Evolutionary conservation across 2,888 invertebrate species (phyloP), one percentile per base, ranked within the genome.

Genomic region (Cataglyphis altisquamis): DNA sequence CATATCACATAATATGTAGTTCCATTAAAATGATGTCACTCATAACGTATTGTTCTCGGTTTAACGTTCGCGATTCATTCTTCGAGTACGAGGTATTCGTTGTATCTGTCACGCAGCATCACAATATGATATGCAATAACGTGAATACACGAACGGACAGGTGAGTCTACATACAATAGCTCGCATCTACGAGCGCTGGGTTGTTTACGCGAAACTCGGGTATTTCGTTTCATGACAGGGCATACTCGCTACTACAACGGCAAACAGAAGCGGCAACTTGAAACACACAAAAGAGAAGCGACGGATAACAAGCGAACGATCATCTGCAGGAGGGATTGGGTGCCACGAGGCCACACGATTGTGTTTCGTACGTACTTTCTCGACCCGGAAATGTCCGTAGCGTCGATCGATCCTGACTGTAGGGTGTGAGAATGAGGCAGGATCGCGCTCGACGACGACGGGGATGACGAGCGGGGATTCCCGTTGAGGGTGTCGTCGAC

Each of bases 401-500:
- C 90, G 89, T 90, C 91, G 89, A 90, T 85, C 88, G 91, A 84
- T 87, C 89, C 91, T 80, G 88, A 88, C 85, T 92, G 92, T 80
- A 88, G 88, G 86, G 86, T 81, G 87, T 89, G 86, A 87, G 84
- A 78, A 66, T 75, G 84, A 60, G 91, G 89, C 91, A 88, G 90
- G 89, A 89, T 91, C 85, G 88, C 87, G 73, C 80, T 60, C 86
- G 90, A 89, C 68, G 89, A 84, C 82, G 90, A 88, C 84, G 90
- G 78, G 81, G 89, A 82, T 72, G 89, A 84, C 88, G 93, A 89
- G 87, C 91, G 92, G 90, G 93, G 92, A 92, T 94, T 94, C 87
- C 94, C 94, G 92, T 94, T 94, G 93, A 94, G 94, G 92, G 92
- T 94, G 92, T 94, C 94, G 91, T 94, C 94, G 91, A 94, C 94